Evolutionary conservation across 2,888 invertebrate genomes (phyloP), one percentile per base, ranked within the genome.

Genomic region (Orthosia cruda): DNA sequence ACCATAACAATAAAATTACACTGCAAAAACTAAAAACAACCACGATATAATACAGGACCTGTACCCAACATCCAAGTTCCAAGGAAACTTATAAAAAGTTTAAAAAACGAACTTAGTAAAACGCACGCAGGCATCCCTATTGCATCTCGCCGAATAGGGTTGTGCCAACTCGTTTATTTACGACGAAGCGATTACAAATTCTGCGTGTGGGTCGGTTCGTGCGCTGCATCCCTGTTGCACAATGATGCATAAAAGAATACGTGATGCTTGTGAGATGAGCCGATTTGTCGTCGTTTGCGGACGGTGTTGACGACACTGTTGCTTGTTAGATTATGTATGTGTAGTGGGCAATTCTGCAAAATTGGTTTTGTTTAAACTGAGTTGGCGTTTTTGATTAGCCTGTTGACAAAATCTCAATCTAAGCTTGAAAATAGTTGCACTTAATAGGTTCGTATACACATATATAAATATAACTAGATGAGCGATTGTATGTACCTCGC

Each of bases 241-340:
- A 89, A 90, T 89, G 85, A 90, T 86, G 88, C 88, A 90, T 86
- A 88, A 89, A 86, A 87, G 83, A 87, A 87, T 87, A 92, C 91
- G 91, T 91, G 92, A 88, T 75, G 87, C 88, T 88, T 92, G 93
- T 92, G 91, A 90, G 90, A 91, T 89, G 88, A 83, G 91, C 92
- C 93, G 92, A 92, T 92, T 89, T 90, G 88, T 88, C 83, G 83
- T 82, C 78, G 77, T 66, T 77, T 72, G 75, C 72, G 72, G 71
- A 74, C 82, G 59, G 59, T 64, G 77, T 79, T 74, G 74, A 74
- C 62, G 73, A 74, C 65, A 55, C 86, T 70, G 67, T 59, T 61
- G 61, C 18, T 71, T 59, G 59, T 82, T 74, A 75, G 64, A 57
- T 50, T 77, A 57, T 69, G 49, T 71, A 45, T 77, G 52, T 40